Base-by-base conservation (phyloP, 2,113 vertebrate genomes). In the Neodontobutis hainanensis region DNA sequence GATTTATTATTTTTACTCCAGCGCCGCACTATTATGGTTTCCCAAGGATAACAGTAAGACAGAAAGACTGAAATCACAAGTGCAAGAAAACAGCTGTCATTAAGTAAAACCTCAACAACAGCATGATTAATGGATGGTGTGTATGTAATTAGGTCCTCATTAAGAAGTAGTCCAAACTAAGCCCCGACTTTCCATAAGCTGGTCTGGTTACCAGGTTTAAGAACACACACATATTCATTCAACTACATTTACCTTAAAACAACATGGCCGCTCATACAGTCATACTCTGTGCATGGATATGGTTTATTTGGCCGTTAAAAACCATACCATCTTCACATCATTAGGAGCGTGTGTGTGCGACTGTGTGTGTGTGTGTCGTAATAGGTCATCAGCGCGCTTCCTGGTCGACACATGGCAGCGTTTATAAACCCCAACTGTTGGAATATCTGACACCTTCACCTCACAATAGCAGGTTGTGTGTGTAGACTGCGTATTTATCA, bases 41-140 rank as follows among this genome's bases (percentile, higher is more conserved):
- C 36, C 65, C 35, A 73, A 45, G 43, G 64, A 61, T 50, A 78
- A 73, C 52, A 74, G 49, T 48, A 45, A 64, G 50, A 74, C 38
- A 68, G 36, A 64, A 73, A 82, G 0, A 0, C 16, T 65, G 50
- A 66, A 80, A 72, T 74, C 67, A 58, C 35, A 27, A 8, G 0
- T 0, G 47, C 15, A 8, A 60, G 38, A 61, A 56, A 68, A 61
- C 55, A 66, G 58, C 58, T 49, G 51, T 69, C 68, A 82, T 75
- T 74, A 80, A 65, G 43, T 43, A 63, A 73, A 72, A 49, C 32
- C 65, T 56, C 32, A 59, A 72, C 58, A 68, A 34, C 14, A 14
- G 19, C 34, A 61, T 80, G 78, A 88, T 87, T 80, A 61, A 88
- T 87, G 87, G 61, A 78, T 64, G 66, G 71, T 78, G 63, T 66